A percentile compares a stretch with the other conserved stretches of the same genome.
Evolutionary conservation across 2,797 vertebrate genomes (phyloP).

Genomic region (Rhyacichthys aspro): DNA sequence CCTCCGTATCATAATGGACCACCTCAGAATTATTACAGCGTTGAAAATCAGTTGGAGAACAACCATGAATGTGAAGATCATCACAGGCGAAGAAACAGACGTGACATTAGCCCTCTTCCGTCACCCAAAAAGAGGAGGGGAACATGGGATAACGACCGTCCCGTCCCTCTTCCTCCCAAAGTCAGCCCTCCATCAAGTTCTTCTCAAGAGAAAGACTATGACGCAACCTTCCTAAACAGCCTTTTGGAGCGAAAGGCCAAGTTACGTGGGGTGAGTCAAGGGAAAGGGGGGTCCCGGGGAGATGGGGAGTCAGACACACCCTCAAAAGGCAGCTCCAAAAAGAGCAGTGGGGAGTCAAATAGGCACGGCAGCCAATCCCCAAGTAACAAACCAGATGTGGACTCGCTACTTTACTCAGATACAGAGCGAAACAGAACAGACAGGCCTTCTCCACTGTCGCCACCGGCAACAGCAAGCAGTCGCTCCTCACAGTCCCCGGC

Average conservation of each 20-base stretch:
- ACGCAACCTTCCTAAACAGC: slow-evolving; percentile 84
- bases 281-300: slow-evolving; percentile 26
- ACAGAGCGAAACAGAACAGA: slow-evolving; percentile 76
- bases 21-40: slow-evolving; percentile 55
- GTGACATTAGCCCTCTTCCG: slow-evolving; percentile 74
- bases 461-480: slow-evolving; percentile 67
- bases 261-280: slow-evolving; percentile 49
- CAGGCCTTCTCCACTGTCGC: slow-evolving; percentile 68
- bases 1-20: slow-evolving; percentile 67
- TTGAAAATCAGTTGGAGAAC: slow-evolving; percentile 39
- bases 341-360: slow-evolving; percentile 66
- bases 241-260: slow-evolving; percentile 87
- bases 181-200: slow-evolving; percentile 51
- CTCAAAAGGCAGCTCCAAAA: slow-evolving; percentile 85
- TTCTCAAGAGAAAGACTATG: slow-evolving; percentile 80
- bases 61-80: slow-evolving; percentile 69
- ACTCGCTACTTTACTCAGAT: slow-evolving; percentile 85
- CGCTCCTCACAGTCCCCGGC: slow-evolving; percentile 67
- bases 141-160: slow-evolving; percentile 77
- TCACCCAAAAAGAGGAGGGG: slow-evolving; percentile 82
- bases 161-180: slow-evolving; percentile 64
- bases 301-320: slow-evolving; percentile 85
- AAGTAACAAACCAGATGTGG: slow-evolving; percentile 70
- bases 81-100: slow-evolving; percentile 60
- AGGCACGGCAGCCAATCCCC: slow-evolving; percentile 74